Conservation (phyloP, 92 coral and sea anemone species). For the Zoanthus gigantus region DNA sequence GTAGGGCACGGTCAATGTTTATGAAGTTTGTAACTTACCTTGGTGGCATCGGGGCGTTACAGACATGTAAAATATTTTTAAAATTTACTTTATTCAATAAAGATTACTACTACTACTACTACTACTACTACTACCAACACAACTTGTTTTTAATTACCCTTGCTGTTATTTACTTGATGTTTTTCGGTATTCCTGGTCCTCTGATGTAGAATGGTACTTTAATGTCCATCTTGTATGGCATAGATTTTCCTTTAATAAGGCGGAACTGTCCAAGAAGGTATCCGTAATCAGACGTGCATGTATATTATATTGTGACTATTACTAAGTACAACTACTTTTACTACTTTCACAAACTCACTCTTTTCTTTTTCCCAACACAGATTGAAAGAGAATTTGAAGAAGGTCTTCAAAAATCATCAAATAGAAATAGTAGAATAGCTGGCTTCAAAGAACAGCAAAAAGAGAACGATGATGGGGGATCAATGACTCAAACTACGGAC, state of each 20-base stretch:
- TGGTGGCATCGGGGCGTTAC: too few species aligned
- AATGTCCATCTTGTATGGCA: conserved; percentile 96
- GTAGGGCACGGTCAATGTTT: too few species aligned
- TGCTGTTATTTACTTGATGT: conserved; percentile 65
- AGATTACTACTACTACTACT: too few species aligned
- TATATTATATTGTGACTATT: not conserved
- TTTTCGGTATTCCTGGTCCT: conserved; percentile 89
- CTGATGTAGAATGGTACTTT: conserved; percentile 89
- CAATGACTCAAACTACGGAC: conserved; percentile 37
- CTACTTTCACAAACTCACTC: too few species aligned
- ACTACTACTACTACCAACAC: too few species aligned
- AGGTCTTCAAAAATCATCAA: conserved; percentile 1
- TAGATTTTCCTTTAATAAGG: conserved; percentile 92
- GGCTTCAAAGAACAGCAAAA: conserved; percentile 36
- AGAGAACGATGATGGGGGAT: conserved; percentile 32
- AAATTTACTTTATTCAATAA: too few species aligned
- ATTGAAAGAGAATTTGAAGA: conserved; percentile 87
- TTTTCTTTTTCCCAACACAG: conserved; percentile 44
- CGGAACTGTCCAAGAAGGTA: conserved; percentile 97
- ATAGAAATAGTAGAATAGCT: conserved; percentile 16
- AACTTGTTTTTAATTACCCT: not conserved
- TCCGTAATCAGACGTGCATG: conserved; percentile 95
- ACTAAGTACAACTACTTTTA: too few species aligned
- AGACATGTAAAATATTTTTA: too few species aligned
- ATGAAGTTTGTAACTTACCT: too few species aligned